These are phyloP conservation scores for Megaceryle alcyon DNA, from an alignment of 2,797 vertebrate species.

Conservation along the genomic window DNA sequence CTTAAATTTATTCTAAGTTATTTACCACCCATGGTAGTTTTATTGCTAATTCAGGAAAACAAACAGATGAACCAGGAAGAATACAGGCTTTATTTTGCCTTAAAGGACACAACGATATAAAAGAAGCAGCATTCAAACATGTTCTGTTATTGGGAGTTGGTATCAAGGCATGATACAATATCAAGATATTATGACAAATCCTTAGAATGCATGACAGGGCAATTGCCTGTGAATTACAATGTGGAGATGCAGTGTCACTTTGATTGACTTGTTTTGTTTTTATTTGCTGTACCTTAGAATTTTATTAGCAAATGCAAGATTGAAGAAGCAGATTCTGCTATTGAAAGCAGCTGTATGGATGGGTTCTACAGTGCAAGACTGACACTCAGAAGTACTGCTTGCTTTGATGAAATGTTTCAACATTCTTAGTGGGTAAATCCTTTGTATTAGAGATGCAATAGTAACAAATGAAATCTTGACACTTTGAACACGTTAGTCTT, in stretches of 20 bases:
- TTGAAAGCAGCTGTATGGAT: not conserved
- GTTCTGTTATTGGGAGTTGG: not conserved
- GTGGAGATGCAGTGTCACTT: not conserved
- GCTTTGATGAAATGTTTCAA: not conserved
- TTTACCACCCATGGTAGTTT: not conserved
- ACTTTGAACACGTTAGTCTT: not conserved
- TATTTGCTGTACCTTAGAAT: not conserved
- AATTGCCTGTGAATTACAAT: conserved; percentile 6
- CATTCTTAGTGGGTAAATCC: not conserved
- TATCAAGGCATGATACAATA: not conserved
- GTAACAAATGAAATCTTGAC: not conserved
- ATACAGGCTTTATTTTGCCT: not conserved
- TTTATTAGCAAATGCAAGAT: not conserved
- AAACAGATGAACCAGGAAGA: not conserved
- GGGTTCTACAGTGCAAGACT: not conserved
- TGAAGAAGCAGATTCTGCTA: not conserved
- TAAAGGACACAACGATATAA: not conserved
- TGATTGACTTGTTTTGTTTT: conserved; percentile 32
- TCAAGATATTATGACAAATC: not conserved
- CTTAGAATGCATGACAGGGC: not conserved
- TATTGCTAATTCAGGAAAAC: not conserved
- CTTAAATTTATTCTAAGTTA: conserved; percentile 32
- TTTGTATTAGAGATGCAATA: not conserved
- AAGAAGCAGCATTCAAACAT: not conserved
- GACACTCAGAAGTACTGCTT: not conserved